These are phyloP conservation scores for Pachypanchax playfairii DNA, from an alignment of 2,113 vertebrate genomes.

Conservation along the genomic window DNA sequence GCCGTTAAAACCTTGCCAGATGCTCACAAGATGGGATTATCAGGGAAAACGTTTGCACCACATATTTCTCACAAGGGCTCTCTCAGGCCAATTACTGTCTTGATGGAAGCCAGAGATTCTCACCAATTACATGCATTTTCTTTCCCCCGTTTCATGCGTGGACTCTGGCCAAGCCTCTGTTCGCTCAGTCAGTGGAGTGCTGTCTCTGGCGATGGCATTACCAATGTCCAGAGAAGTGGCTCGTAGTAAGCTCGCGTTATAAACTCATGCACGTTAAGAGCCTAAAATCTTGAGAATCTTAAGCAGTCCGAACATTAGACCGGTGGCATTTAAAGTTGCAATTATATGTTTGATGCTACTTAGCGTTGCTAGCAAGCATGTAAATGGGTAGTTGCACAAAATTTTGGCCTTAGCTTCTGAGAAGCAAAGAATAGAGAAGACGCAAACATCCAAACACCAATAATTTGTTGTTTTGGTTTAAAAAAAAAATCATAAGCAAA, in stretches of 20 bases:
- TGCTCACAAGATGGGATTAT: constrained; percentile 77
- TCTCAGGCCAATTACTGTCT: constrained; percentile 74
- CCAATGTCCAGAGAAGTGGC: constrained; percentile 56
- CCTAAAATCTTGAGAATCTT: constrained; percentile 35
- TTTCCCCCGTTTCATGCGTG: constrained; percentile 51
- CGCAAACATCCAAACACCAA: constrained; percentile 15
- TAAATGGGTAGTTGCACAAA: constrained; percentile 38
- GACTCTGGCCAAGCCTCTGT: constrained; percentile 63
- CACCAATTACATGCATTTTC: constrained; percentile 78
- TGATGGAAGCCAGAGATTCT: constrained; percentile 78
- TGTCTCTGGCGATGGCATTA: constrained; percentile 51
- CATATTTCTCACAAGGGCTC: constrained; percentile 76
- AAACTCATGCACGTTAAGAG: constrained; percentile 41
- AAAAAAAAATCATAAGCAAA: constrained; percentile 12
- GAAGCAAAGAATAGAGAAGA: constrained; percentile 32
- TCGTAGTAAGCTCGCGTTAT: constrained; percentile 38
- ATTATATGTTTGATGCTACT: constrained; percentile 59
- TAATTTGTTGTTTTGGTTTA: constrained; percentile 51
- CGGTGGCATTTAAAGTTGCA: constrained; percentile 53
- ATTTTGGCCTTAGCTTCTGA: constrained; percentile 40
- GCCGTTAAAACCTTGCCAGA: constrained; percentile 65
- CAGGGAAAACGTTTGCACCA: constrained; percentile 71
- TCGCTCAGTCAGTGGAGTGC: constrained; percentile 58
- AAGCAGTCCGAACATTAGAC: constrained; percentile 31
- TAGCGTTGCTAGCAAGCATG: constrained; percentile 48